phyloP scores from a whole-genome alignment of 2,888 invertebrate species.

The Abscondita cerata region DNA sequence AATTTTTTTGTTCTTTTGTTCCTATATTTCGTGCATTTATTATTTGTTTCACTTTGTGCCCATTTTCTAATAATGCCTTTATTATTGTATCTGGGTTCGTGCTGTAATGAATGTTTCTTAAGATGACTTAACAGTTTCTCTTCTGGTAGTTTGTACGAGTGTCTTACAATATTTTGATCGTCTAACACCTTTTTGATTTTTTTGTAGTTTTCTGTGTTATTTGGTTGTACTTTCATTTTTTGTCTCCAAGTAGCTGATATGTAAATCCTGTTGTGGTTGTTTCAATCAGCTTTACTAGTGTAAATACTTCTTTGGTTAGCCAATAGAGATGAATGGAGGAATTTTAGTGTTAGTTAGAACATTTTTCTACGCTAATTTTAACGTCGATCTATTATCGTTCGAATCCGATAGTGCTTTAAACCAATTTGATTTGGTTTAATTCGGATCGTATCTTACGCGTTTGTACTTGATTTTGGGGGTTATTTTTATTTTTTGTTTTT shows the following conservation, averaged over 20 bases:
- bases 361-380: conserved; percentile 3
- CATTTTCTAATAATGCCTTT: conserved; percentile 14
- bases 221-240: conserved; percentile 23
- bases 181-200: conserved; percentile 13
- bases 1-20: conserved; percentile 15
- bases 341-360: conserved; percentile 5
- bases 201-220: conserved; percentile 15
- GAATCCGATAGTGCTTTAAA: background rate
- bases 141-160: conserved; percentile 18
- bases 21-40: conserved; percentile 13
- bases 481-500: background rate
- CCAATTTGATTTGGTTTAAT: background rate
- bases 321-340: conserved; percentile 13
- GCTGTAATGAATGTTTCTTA: conserved; percentile 22
- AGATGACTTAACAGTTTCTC: conserved; percentile 12
- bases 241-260: conserved; percentile 13
- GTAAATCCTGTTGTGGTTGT: conserved; percentile 13
- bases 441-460: too few species aligned
- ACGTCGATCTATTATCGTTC: background rate
- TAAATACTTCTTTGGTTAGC: conserved; percentile 5
- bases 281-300: conserved; percentile 9
- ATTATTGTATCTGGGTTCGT: conserved; percentile 15
- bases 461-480: too few species aligned
- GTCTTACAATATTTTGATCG: conserved; percentile 10
- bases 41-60: conserved; percentile 19